Evolutionary conservation across 2,888 invertebrate genomes (phyloP), one percentile per base, ranked within the genome.

Genomic region (Linnaemya tessellans): DNA sequence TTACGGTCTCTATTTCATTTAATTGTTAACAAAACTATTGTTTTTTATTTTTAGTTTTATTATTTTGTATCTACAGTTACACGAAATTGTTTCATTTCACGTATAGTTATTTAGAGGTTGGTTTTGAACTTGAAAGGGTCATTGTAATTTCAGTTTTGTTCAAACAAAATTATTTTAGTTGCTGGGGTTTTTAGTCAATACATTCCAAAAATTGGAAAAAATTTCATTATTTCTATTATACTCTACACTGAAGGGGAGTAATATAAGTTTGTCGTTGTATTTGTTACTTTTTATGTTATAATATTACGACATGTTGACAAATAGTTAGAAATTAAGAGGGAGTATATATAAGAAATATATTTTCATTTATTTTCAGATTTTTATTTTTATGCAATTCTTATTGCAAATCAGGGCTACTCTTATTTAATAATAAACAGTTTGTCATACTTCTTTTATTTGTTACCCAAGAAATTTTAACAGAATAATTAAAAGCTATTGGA

Each of bases 111-210:
- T 22, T n/a, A 15, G 30, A 75, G 64, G 49, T 54, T 38, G 58
- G 7, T 58, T 54, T 70, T 84, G 80, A 84, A 77, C 80, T 84
- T 84, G 80, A 77, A 71, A 60, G 54, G 79, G 46, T 83, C 68
- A 49, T 54, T 70, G 15, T 30, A 43, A 15, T 43, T 0, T 30
- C 41, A 3, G 41, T n/a, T 60, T 41, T 56, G 22, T 49, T 18
- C 18, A 25, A 18, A 30, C 1, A 18, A 15, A 43, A 18, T 22
- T 2, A 0, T 22, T 25, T 54, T 35, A 15, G 0, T 11, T 43
- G 43, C 46, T 30, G n/a, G 5, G 0, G n/a, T 56, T 43, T 35
- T 22, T 22, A 7, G 2, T 64, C 0, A 20, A n/a, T 25, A 71
- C 22, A 56, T 51, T 70, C 41, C 20, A 67, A 51, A 54, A 54